These are phyloP conservation scores for Battus philenor DNA, from an alignment of 1,140 invertebrate genomes.

Conservation along the genomic window DNA sequence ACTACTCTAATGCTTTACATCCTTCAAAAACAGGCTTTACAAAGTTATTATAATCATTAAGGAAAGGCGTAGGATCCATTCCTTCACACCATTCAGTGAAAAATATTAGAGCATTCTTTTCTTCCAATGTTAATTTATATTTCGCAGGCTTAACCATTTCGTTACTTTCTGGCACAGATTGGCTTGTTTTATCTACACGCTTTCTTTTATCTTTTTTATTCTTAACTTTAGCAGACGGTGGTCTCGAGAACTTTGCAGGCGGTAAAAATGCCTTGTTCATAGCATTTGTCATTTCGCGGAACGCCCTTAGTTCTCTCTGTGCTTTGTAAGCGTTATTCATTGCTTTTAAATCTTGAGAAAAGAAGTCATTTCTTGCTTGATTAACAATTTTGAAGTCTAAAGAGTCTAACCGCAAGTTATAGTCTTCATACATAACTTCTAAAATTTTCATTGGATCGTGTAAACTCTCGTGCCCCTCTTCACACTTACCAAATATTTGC, in stretches of 20 bases:
- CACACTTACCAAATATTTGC: slow-evolving; percentile 73
- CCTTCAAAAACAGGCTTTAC: slow-evolving; percentile 50
- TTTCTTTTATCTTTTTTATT: slow-evolving; percentile 43
- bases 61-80: slow-evolving; percentile 55
- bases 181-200: slow-evolving; percentile 37
- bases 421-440: slow-evolving; percentile 78
- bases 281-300: slow-evolving; percentile 71
- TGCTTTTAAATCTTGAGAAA: slow-evolving; percentile 75
- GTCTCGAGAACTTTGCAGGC: slow-evolving; percentile 49
- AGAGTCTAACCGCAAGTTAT: slow-evolving; percentile 76
- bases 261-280: slow-evolving; percentile 77
- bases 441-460: slow-evolving; percentile 78
- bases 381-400: slow-evolving; percentile 78
- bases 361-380: slow-evolving; percentile 76
- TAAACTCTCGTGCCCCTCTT: slow-evolving; percentile 75
- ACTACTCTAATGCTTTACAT: neutral
- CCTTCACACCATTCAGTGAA: slow-evolving; percentile 75
- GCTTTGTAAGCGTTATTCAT: slow-evolving; percentile 78
- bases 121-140: slow-evolving; percentile 52
- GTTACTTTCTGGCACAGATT: slow-evolving; percentile 31
- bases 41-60: slow-evolving; percentile 54
- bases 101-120: slow-evolving; percentile 55
- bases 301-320: slow-evolving; percentile 76
- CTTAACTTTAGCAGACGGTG: slow-evolving; percentile 38
- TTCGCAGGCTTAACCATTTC: slow-evolving; percentile 28